A percentile compares a stretch with the other conserved stretches of the same genome.
These are phyloP conservation scores for Hermatobates lingyangjiaoensis DNA, from an alignment of 1,140 invertebrate genomes.

Conservation along the genomic window DNA sequence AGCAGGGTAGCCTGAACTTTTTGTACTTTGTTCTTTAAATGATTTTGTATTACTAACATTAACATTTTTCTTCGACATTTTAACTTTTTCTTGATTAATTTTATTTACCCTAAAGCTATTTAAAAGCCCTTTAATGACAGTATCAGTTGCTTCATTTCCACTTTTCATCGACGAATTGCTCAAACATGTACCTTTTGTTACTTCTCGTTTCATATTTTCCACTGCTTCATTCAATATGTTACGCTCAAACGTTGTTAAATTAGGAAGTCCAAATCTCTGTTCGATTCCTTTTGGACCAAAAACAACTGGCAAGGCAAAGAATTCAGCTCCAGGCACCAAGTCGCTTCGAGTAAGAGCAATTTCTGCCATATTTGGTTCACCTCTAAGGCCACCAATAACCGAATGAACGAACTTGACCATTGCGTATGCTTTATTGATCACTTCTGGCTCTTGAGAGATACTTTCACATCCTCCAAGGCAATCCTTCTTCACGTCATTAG, in stretches of 20 bases:
- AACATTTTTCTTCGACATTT: too few relatives aligned
- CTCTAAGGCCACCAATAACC: conserved; percentile 3
- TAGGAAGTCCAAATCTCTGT: conserved; percentile 6
- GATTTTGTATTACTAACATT: too few relatives aligned
- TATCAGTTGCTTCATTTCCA: not conserved
- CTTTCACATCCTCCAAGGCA: not conserved
- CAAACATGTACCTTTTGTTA: not conserved
- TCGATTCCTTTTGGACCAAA: conserved; percentile 7
- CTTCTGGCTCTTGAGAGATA: conserved; percentile 4
- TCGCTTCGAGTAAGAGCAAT: conserved; percentile 4
- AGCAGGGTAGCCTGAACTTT: too few relatives aligned
- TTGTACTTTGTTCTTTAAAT: too few relatives aligned
- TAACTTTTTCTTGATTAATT: too few relatives aligned
- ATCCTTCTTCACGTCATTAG: not conserved
- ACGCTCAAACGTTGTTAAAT: not conserved
- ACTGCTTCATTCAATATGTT: conserved; percentile 3
- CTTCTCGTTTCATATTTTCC: conserved; percentile 2
- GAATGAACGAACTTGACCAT: conserved; percentile 5
- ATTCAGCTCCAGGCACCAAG: conserved; percentile 4
- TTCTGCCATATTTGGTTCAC: conserved; percentile 1
- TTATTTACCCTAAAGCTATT: not conserved
- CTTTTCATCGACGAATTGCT: too few relatives aligned
- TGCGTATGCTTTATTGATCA: conserved; percentile 7
- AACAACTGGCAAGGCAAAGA: conserved; percentile 8
- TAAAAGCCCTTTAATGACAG: not conserved